These are phyloP conservation scores for Anadara kagoshimensis DNA, from an alignment of 1,140 invertebrate species.

Conservation along the genomic window DNA sequence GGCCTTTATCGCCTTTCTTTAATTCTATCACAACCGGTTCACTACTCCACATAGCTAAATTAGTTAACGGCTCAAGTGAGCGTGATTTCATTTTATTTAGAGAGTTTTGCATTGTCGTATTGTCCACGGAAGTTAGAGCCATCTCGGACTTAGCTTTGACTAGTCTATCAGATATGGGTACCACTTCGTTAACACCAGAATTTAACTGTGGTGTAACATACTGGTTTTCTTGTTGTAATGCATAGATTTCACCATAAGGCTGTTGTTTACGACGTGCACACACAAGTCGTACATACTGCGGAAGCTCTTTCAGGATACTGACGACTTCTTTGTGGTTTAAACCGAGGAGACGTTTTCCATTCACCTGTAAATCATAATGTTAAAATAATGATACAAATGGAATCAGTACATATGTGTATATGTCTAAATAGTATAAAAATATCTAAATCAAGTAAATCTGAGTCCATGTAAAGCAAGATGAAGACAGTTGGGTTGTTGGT, in stretches of 20 bases:
- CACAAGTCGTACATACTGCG: conserved; percentile 94
- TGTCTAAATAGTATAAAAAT: too few relatives aligned
- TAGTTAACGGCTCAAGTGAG: conserved; percentile 96
- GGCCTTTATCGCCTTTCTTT: conserved; percentile 95
- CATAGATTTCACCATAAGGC: conserved; percentile 55
- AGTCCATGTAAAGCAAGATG: too few relatives aligned
- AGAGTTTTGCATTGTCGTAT: conserved; percentile 75
- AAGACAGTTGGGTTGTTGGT: too few relatives aligned
- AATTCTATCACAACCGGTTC: conserved; percentile 97
- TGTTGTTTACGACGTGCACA: conserved; percentile 80
- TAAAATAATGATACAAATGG: not conserved
- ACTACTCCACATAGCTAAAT: conserved; percentile 98
- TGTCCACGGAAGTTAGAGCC: conserved; percentile 79
- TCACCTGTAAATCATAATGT: conserved; percentile 82
- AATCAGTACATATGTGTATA: too few relatives aligned
- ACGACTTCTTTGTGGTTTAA: conserved; percentile 98
- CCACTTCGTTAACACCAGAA: conserved; percentile 46
- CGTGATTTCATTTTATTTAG: conserved; percentile 89
- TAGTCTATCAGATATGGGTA: conserved; percentile 80
- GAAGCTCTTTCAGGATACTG: conserved; percentile 94
- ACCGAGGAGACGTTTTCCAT: conserved; percentile 93
- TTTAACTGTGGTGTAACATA: conserved; percentile 45
- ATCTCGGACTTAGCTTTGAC: conserved; percentile 97
- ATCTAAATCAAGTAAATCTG: too few relatives aligned
- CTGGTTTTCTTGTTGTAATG: conserved; percentile 44